A percentile compares a stretch with the other conserved stretches of the same genome.
These are phyloP conservation scores for Zootermopsis nevadensis DNA, from an alignment of 2,888 invertebrate species.

Conservation along the genomic window DNA sequence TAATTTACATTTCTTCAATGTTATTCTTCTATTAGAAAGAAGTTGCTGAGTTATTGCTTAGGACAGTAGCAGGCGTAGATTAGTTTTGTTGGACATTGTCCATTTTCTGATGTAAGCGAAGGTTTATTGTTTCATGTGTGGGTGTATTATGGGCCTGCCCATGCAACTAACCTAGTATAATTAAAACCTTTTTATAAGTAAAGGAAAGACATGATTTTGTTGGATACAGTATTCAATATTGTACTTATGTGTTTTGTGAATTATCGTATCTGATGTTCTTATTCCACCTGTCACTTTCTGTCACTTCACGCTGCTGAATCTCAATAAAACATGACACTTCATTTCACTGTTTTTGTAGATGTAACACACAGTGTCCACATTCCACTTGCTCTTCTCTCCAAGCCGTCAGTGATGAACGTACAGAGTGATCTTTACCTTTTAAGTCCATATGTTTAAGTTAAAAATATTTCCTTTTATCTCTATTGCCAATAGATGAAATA, in stretches of 20 bases:
- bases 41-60: conserved; percentile 23
- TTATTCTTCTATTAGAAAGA: conserved; percentile 11
- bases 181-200: conserved; percentile 15
- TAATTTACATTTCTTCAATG: conserved; percentile 23
- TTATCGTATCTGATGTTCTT: conserved; percentile 38
- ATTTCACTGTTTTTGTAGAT: conserved; percentile 29
- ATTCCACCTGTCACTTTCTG: conserved; percentile 42
- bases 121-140: conserved; percentile 31
- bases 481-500: no score
- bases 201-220: conserved; percentile 34
- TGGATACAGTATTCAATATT: conserved; percentile 31
- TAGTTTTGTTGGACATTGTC: conserved; percentile 23
- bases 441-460: no score
- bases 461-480: no score
- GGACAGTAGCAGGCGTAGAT: neutral
- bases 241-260: conserved; percentile 43
- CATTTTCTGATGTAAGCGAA: conserved; percentile 22
- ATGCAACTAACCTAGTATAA: conserved; percentile 29
- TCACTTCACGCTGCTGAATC: conserved; percentile 38
- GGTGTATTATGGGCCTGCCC: conserved; percentile 8
- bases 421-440: no score
- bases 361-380: neutral
- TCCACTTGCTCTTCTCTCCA: neutral
- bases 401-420: no score
- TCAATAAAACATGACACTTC: conserved; percentile 47